Conservation (phyloP, 2,113 vertebrate genomes). For the Bufo gargarizans region DNA sequence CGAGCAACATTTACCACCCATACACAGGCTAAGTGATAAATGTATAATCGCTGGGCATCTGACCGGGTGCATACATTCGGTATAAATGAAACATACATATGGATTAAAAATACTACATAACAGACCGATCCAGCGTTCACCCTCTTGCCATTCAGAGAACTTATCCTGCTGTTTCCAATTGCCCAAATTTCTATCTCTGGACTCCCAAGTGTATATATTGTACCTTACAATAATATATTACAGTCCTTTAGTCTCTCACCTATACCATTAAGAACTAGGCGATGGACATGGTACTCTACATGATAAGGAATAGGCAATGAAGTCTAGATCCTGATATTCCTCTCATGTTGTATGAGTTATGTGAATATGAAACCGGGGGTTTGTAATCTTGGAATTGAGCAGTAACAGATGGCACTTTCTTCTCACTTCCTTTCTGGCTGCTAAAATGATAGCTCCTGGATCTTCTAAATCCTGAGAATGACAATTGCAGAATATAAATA, state of each 20-base stretch:
- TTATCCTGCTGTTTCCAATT: not conserved
- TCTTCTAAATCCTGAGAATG: conserved; percentile 3
- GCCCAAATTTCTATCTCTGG: not conserved
- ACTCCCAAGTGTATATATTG: not conserved
- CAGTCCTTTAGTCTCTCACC: not conserved
- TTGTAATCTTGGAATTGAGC: conserved; percentile 28
- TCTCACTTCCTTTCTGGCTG: conserved; percentile 14
- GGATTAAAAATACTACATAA: not conserved
- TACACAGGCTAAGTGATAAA: no score
- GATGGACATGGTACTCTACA: not conserved
- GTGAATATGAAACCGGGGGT: not conserved
- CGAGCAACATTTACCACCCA: no score
- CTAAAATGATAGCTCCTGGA: conserved; percentile 10
- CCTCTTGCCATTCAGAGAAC: not conserved
- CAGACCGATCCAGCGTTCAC: not conserved
- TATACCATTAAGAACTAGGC: not conserved
- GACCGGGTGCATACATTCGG: not conserved
- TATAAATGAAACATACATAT: not conserved
- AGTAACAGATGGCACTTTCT: conserved; percentile 32
- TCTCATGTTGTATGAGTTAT: not conserved
- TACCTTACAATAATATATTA: not conserved
- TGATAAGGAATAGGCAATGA: not conserved
- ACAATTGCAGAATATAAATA: conserved; percentile 1
- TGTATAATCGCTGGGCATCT: no score
- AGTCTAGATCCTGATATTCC: not conserved